Conservation (phyloP, 2,888 invertebrate species). For the Deroplatys truncata region DNA sequence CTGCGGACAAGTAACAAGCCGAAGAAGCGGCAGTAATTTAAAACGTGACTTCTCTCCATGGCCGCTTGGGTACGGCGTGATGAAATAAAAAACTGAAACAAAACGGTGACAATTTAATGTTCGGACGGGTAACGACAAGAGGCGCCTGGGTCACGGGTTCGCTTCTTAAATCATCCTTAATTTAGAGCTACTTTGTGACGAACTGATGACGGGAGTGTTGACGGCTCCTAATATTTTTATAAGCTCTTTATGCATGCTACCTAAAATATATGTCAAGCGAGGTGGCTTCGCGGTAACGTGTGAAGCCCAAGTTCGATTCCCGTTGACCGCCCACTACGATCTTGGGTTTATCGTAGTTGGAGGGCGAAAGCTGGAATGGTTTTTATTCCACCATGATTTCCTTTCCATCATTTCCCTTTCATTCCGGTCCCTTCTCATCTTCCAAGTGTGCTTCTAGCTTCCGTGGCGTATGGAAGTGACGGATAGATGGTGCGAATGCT, state of each 20-base stretch:
- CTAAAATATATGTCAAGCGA: no score
- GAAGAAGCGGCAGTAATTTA: not conserved
- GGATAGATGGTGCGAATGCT: no score
- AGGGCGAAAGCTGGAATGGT: no score
- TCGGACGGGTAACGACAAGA: not conserved
- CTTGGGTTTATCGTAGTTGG: no score
- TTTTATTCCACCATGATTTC: no score
- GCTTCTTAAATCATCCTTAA: not conserved
- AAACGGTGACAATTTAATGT: not conserved
- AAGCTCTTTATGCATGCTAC: not conserved
- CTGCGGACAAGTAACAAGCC: not conserved
- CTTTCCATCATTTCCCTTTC: no score
- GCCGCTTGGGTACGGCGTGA: not conserved
- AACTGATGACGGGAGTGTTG: not conserved
- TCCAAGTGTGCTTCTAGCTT: no score
- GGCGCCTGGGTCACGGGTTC: not conserved
- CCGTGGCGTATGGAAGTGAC: no score
- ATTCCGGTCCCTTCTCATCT: no score
- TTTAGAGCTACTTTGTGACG: not conserved
- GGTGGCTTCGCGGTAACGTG: no score
- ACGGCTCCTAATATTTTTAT: not conserved
- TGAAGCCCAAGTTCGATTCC: no score
- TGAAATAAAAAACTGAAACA: not conserved
- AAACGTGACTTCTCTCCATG: not conserved
- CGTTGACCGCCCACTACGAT: no score